phyloP scores from a whole-genome alignment of 1,140 invertebrate genomes.

The Rhyacophila brunnea region DNA sequence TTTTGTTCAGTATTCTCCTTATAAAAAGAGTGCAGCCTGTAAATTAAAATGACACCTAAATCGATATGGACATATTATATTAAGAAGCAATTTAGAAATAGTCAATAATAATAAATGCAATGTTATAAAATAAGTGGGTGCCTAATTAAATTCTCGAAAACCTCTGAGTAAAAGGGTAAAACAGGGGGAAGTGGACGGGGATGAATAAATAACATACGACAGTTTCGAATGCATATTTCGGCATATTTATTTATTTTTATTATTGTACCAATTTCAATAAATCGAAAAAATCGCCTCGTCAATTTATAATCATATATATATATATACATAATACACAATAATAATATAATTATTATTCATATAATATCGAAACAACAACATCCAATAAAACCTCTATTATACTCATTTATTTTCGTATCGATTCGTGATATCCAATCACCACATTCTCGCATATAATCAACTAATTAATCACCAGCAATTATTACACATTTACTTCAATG shows the following conservation, averaged over 20 bases:
- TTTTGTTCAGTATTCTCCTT: too few relatives aligned
- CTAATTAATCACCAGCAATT: too few relatives aligned
- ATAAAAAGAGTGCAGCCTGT: too few relatives aligned
- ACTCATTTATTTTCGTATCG: slow-evolving; percentile 16
- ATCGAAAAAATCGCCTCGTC: slow-evolving; percentile 27
- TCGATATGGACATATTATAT: too few relatives aligned
- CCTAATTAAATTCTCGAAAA: neutral
- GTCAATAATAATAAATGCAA: too few relatives aligned
- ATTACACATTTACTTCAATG: too few relatives aligned
- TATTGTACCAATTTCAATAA: slow-evolving; percentile 29
- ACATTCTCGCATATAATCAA: too few relatives aligned
- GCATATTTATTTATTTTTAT: slow-evolving; percentile 28
- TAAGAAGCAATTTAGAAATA: too few relatives aligned
- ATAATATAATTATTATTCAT: too few relatives aligned
- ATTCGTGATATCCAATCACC: neutral
- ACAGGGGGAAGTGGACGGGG: neutral
- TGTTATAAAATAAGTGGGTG: too few relatives aligned
- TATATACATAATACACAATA: slow-evolving; percentile 24
- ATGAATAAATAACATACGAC: slow-evolving; percentile 18
- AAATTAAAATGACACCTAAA: too few relatives aligned
- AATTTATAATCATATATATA: slow-evolving; percentile 20
- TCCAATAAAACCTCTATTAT: slow-evolving; percentile 31
- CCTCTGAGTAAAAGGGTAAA: neutral
- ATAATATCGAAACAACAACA: slow-evolving; percentile 35
- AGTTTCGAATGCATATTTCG: slow-evolving; percentile 24